Conservation (phyloP, 2,888 invertebrate species). For the Chalcosyrphus nemorum region DNA sequence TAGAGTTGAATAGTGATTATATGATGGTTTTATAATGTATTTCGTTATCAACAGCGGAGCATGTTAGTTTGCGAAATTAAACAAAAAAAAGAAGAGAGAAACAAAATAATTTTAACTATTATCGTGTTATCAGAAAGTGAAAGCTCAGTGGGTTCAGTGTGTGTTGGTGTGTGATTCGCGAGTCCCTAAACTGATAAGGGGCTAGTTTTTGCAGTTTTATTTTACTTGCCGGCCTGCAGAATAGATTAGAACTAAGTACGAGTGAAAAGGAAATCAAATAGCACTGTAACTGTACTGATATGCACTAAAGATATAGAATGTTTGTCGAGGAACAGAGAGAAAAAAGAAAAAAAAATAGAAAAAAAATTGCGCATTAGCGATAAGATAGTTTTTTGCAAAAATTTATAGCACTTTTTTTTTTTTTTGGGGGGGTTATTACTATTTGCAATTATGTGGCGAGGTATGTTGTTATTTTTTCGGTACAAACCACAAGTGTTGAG, state of each 20-base stretch:
- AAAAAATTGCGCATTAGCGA: conserved; percentile 17
- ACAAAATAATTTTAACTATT: conserved; percentile 17
- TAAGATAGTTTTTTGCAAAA: conserved; percentile 37
- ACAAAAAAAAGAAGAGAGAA: no score
- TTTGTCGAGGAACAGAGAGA: neutral
- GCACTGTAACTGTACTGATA: neutral
- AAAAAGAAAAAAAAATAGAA: neutral
- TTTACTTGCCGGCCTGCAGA: neutral
- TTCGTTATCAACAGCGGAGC: neutral
- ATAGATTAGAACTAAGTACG: conserved; percentile 34
- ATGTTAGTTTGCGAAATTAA: conserved; percentile 17
- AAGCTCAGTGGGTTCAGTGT: conserved; percentile 42
- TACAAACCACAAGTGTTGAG: neutral
- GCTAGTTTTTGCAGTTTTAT: conserved; percentile 38
- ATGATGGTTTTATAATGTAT: conserved; percentile 12
- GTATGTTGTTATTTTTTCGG: neutral
- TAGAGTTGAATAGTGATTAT: conserved; percentile 34
- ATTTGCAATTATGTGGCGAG: neutral
- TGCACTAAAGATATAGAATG: conserved; percentile 25
- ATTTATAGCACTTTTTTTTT: no score
- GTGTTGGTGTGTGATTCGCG: neutral
- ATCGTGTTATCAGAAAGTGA: conserved; percentile 50
- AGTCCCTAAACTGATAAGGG: conserved; percentile 6
- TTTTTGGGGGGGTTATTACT: neutral
- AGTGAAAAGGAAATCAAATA: conserved; percentile 13